Evolutionary conservation across 2,113 vertebrate species (phyloP).

Genomic region (Phasianus colchicus): DNA sequence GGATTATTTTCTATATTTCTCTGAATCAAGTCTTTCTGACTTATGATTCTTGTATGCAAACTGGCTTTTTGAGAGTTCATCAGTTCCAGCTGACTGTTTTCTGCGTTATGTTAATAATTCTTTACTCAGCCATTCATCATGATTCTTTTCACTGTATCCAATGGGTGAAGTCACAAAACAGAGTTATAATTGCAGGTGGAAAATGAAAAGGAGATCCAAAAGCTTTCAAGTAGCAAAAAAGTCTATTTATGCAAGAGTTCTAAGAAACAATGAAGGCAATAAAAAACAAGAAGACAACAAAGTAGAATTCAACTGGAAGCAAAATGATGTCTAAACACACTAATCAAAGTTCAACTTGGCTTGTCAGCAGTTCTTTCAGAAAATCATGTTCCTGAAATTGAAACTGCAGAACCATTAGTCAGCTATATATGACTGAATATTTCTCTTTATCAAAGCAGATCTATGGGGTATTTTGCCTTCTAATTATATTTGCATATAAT

Average conservation of each 20-base stretch:
- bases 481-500: slow-evolving; percentile 46
- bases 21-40: background rate
- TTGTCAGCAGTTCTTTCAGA: slow-evolving; percentile 35
- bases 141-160: slow-evolving; percentile 1
- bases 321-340: slow-evolving; percentile 35
- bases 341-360: slow-evolving; percentile 28
- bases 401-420: slow-evolving; percentile 11
- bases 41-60: background rate
- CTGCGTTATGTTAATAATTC: slow-evolving; percentile 33
- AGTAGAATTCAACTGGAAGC: slow-evolving; percentile 6
- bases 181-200: slow-evolving; percentile 34
- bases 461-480: slow-evolving; percentile 50
- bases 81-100: slow-evolving; percentile 51
- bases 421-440: slow-evolving; percentile 6
- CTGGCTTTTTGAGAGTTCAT: slow-evolving; percentile 4
- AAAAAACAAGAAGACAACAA: slow-evolving; percentile 21
- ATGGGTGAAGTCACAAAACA: slow-evolving; percentile 22
- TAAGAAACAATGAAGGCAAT: slow-evolving; percentile 8
- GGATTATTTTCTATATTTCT: background rate
- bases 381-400: slow-evolving; percentile 26
- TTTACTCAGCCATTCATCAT: slow-evolving; percentile 29
- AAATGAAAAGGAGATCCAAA: slow-evolving; percentile 50
- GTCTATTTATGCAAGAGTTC: slow-evolving; percentile 37
- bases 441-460: slow-evolving; percentile 47
- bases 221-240: slow-evolving; percentile 51